Evolutionary conservation across 1,140 invertebrate genomes (phyloP).

Genomic region (Heliconius himera): DNA sequence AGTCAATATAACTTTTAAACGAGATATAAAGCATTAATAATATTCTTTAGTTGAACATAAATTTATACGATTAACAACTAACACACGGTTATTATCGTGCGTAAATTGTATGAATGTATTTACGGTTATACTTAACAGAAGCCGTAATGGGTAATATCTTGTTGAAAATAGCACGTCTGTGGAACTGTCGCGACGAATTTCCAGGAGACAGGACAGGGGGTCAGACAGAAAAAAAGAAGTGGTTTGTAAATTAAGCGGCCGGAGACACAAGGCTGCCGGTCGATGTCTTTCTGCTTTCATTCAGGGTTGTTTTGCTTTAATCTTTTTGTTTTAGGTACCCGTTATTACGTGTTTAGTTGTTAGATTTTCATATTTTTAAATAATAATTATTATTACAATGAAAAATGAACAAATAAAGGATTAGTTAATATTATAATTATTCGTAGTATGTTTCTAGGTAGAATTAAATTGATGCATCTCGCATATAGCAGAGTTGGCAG

Average conservation of each 20-base stretch:
- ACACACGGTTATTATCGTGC: neutral
- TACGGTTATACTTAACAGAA: slow-evolving; percentile 26
- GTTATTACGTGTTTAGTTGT: neutral
- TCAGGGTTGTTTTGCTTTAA: slow-evolving; percentile 47
- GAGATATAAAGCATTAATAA: neutral
- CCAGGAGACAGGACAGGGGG: slow-evolving; percentile 62
- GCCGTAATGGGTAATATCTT: slow-evolving; percentile 36
- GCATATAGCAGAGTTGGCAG: too few relatives aligned
- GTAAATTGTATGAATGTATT: slow-evolving; percentile 31
- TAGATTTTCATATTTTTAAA: neutral
- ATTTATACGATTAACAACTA: slow-evolving; percentile 4
- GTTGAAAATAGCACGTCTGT: slow-evolving; percentile 65
- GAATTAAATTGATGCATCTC: too few relatives aligned
- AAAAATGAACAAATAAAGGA: too few relatives aligned
- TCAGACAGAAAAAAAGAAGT: slow-evolving; percentile 71
- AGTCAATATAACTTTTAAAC: neutral
- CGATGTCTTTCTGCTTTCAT: slow-evolving; percentile 38
- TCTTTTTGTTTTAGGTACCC: slow-evolving; percentile 9
- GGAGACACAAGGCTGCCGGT: slow-evolving; percentile 44
- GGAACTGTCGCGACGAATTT: slow-evolving; percentile 64
- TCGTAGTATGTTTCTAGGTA: too few relatives aligned
- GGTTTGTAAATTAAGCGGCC: slow-evolving; percentile 60
- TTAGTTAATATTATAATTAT: too few relatives aligned
- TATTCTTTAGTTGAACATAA: neutral
- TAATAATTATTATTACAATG: neutral